A percentile compares a stretch with the other conserved stretches of the same genome.
Conservation (phyloP, 2,888 invertebrate genomes). For the Chymomyza amoena region DNA sequence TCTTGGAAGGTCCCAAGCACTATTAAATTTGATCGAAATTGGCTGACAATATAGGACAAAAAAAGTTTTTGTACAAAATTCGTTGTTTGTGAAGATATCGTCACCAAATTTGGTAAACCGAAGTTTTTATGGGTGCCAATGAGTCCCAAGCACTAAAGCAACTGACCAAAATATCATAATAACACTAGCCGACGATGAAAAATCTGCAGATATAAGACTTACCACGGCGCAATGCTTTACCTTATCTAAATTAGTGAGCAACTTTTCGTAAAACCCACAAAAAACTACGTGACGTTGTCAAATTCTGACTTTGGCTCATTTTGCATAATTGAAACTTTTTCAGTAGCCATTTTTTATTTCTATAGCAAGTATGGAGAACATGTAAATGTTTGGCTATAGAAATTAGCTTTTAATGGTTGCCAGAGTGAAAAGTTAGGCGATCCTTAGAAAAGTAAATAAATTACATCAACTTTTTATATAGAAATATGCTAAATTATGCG, state of each 20-base stretch:
- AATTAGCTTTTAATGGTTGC: background rate
- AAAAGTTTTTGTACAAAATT: too few relatives aligned
- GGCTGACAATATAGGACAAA: too few relatives aligned
- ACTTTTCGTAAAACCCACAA: background rate
- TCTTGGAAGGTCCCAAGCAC: too few relatives aligned
- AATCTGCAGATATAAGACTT: too few relatives aligned
- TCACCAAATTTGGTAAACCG: too few relatives aligned
- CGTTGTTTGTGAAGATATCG: too few relatives aligned
- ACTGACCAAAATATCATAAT: too few relatives aligned
- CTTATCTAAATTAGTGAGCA: background rate
- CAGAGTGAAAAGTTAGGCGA: background rate
- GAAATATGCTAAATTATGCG: background rate
- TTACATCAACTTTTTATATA: background rate
- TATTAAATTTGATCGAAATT: too few relatives aligned
- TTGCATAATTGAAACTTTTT: slow-evolving; percentile 11
- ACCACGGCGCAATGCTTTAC: background rate
- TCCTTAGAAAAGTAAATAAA: background rate
- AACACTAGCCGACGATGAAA: too few relatives aligned
- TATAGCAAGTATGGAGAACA: background rate
- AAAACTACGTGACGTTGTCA: background rate
- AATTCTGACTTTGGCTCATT: background rate
- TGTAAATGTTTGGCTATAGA: background rate
- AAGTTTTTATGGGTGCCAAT: too few relatives aligned
- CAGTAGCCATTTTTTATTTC: background rate
- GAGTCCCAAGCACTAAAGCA: too few relatives aligned